Evolutionary conservation across 2,113 vertebrate genomes (phyloP).

Genomic region (Centropus bengalensis): DNA sequence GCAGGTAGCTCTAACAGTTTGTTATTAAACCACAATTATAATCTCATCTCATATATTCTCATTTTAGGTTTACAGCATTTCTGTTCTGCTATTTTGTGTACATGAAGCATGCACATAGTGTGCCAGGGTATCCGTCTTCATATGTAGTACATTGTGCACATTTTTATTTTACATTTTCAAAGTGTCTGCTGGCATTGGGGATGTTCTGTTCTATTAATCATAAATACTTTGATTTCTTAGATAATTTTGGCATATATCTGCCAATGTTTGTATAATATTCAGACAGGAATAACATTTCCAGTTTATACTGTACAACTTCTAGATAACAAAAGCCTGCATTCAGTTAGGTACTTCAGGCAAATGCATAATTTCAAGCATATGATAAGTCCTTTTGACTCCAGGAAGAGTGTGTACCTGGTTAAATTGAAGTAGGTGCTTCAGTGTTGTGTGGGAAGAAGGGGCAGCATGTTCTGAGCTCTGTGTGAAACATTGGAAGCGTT

Average conservation of each 20-base stretch:
- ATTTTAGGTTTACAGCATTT: background rate
- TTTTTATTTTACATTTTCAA: background rate
- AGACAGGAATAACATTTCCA: background rate
- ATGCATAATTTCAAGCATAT: background rate
- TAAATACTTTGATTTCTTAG: background rate
- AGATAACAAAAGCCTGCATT: background rate
- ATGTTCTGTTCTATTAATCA: background rate
- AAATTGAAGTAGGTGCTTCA: slow-evolving; percentile 20
- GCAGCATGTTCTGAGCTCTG: background rate
- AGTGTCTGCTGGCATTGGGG: background rate
- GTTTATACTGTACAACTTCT: background rate
- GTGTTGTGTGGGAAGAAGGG: slow-evolving; percentile 16
- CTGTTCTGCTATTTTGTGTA: background rate
- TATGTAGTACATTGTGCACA: fast-evolving
- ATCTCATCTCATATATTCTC: background rate
- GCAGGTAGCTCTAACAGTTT: slow-evolving; percentile 28
- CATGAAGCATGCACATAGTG: background rate
- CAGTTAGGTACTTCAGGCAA: background rate
- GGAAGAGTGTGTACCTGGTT: background rate
- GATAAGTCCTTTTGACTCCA: background rate
- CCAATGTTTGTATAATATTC: background rate
- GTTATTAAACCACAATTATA: slow-evolving; percentile 36
- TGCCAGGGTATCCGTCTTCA: background rate
- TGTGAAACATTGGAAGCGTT: background rate
- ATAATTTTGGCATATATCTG: background rate